Base-by-base conservation (phyloP, 2,888 invertebrate genomes). In the Alcis repandata region DNA sequence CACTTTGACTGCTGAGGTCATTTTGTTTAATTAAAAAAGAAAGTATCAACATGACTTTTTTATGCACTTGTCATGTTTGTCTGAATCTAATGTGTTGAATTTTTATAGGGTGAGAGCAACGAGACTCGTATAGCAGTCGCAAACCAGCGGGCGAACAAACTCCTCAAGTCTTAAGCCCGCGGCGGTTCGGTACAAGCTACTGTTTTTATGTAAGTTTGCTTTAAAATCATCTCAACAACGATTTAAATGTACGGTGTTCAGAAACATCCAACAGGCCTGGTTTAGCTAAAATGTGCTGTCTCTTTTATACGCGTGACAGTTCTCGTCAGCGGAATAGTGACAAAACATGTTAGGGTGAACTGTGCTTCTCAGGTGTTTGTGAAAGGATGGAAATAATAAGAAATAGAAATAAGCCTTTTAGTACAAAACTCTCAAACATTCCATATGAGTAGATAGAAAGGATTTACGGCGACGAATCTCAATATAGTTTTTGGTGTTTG, bases 81-180 rank as follows among this genome's bases (percentile, higher is more conserved):
- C 40, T 17, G 38, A 46, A 43, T 41, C 20, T 71, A 64, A 70
- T 69, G 9, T 48, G 43, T 53, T 38, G 8, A 48, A 69, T 60
- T 61, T 69, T 87, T 85, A 71, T 94, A 96, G 96, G 96, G 96
- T 82, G 96, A 96, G 85, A 96, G 97, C 85, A 98, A 98, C 94
- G 97, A 97, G 92, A 96, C 96, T 66, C 96, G 98, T 92, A 97
- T 98, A 94, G 96, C 96, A 80, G 97, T 97, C 85, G 98, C 98
- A 79, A 98, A 98, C 93, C 97, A 97, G 88, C 95, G 98, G 80
- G 97, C 98, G 86, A 96, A 96, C 93, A 97, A 98, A 88, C 95
- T 98, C 78, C 96, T 97, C 91, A 97, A 97, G 94, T 96, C 94
- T 73, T 94, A 94, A 94, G 75, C 80, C 69, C 51, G 56, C 19